Percentiles rank a stretch among this genome's conserved stretches.
These are phyloP conservation scores for Ondatra zibethicus DNA, from an alignment of 2,113 vertebrate genomes.

Conservation along the genomic window DNA sequence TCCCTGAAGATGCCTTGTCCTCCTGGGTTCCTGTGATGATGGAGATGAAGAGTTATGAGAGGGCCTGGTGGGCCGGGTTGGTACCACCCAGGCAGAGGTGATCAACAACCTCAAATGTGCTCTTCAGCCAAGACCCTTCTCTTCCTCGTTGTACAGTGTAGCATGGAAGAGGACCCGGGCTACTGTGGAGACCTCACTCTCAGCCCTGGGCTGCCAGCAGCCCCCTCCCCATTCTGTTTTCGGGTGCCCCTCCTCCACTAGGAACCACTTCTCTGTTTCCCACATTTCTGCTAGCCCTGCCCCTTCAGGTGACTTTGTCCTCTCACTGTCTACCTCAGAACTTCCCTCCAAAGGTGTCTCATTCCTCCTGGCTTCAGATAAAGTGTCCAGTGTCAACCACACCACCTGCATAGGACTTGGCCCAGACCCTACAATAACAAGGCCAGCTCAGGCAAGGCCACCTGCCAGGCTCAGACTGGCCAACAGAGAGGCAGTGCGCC, in stretches of 20 bases:
- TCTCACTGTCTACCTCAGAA: not conserved
- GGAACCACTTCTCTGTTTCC: not conserved
- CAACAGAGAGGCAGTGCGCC: rapidly evolving
- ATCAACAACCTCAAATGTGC: not conserved
- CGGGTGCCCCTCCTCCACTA: not conserved
- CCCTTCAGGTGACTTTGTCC: not conserved
- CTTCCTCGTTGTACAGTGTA: not conserved
- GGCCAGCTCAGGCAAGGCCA: not conserved
- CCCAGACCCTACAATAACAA: not conserved
- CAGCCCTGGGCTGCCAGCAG: not conserved
- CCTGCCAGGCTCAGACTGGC: not conserved
- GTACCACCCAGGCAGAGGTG: not conserved
- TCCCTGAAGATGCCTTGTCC: not conserved
- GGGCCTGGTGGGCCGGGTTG: not conserved
- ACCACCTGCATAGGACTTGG: not conserved
- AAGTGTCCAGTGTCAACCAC: not conserved
- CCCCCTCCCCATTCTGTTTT: not conserved
- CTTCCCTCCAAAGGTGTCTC: not conserved
- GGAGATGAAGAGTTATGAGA: not conserved
- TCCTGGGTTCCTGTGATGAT: too few species aligned
- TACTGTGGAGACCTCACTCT: rapidly evolving
- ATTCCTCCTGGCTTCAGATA: too few species aligned
- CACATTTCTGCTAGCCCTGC: not conserved
- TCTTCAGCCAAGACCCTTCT: not conserved
- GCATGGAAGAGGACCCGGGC: not conserved